Base-by-base conservation (phyloP, 2,888 invertebrate species). In the Caenorhabditis uteleia region DNA sequence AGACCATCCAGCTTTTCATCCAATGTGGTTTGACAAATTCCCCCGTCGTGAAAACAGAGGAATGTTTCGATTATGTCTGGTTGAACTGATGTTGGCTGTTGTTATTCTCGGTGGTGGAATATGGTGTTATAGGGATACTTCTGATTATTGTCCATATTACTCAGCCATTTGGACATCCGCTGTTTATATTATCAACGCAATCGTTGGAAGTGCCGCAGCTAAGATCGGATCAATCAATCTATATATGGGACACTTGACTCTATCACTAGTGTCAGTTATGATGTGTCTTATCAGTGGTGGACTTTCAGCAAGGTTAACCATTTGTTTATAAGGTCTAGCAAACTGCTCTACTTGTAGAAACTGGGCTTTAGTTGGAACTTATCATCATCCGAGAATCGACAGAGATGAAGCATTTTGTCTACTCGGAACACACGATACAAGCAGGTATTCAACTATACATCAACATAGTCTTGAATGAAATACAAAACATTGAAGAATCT, bases 121-220 rank as follows among this genome's bases (percentile, higher is more conserved):
- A 47, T 79, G 79, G 79, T 82, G 82, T 46, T 68, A 70, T 33
- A 62, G 70, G 10, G 77, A 80, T 49, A 78, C 78, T n/a, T 60
- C 79, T 7, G 75, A 79, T 45, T 82, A 82, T 51, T 82, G 82
- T 45, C 82, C 82, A n/a, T 81, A 78, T 47, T 76, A 81, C 50
- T 80, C 80, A 2, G 82, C 80, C 23, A 75, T 82, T 34, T 82
- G 82, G 82, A 79, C 82, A 8, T 70, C 75, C 0, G 64, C 64
- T 16, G 54, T 82, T 29, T 82, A 75, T 54, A 57, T 79, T 12
- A 59, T 74, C 42, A 75, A 75, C 31, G 68, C 73, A 6, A 44
- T 75, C 31, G 72, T 78, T 21, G 79, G 79, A 25, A 57, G 65
- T 38, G 68, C 65, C 12, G 77, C 80, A 0, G 71, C 80, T 12